Conservation (phyloP, 2,888 invertebrate genomes). For the Leptinotarsa haldemani region DNA sequence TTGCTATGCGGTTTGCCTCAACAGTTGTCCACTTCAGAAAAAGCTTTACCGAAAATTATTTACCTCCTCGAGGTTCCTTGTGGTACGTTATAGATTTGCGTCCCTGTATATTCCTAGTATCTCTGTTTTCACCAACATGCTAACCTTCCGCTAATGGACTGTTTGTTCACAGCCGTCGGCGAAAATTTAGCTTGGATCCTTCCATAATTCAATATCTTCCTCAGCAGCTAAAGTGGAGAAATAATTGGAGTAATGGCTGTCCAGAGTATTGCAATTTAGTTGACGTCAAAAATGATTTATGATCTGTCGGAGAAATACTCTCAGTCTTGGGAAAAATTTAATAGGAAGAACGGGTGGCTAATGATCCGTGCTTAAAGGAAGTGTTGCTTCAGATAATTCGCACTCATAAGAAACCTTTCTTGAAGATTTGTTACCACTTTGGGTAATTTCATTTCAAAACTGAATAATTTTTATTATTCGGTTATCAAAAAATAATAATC, state of each 20-base stretch:
- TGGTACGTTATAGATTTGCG: no score
- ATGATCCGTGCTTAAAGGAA: no score
- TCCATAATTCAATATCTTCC: slow-evolving; percentile 6
- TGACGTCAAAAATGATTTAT: neutral
- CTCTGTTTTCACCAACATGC: neutral
- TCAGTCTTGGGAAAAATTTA: neutral
- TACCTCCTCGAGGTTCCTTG: no score
- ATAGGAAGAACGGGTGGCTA: neutral
- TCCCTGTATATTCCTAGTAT: neutral
- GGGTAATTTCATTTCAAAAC: no score
- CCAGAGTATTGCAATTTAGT: neutral
- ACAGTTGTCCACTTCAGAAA: no score
- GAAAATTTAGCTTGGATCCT: neutral
- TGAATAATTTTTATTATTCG: no score
- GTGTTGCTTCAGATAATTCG: no score
- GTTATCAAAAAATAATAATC: no score
- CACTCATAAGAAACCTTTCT: no score
- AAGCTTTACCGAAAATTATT: no score
- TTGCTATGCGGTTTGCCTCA: no score
- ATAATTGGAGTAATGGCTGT: neutral
- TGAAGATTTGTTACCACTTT: no score
- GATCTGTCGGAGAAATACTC: neutral
- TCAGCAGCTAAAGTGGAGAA: slow-evolving; percentile 1
- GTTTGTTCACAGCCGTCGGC: neutral
- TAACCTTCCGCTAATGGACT: neutral